These are phyloP conservation scores for Batillaria attramentaria DNA, from an alignment of 1,140 invertebrate genomes.

Conservation along the genomic window DNA sequence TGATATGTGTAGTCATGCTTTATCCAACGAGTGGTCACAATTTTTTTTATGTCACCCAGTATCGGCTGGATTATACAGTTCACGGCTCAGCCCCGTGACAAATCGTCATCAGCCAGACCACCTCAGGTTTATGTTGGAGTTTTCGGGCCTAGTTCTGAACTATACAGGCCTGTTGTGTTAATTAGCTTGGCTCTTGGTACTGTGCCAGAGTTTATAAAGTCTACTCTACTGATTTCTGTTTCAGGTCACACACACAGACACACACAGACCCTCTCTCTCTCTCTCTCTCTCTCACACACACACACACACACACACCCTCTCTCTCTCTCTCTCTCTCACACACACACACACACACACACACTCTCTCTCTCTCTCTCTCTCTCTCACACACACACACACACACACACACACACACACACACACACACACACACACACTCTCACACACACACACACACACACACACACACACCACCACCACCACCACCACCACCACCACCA, in stretches of 20 bases:
- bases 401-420: background rate
- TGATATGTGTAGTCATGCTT: too few relatives aligned
- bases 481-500: background rate
- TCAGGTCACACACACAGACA: background rate
- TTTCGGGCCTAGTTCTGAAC: background rate
- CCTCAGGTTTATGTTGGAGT: too few relatives aligned
- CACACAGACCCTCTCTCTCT: background rate
- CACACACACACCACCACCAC: background rate
- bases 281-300: background rate
- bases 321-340: background rate
- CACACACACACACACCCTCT: background rate
- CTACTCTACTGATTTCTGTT: too few relatives aligned
- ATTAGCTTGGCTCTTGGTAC: too few relatives aligned
- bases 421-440: background rate
- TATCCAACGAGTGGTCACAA: too few relatives aligned
- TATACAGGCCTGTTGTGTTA: background rate
- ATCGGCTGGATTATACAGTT: too few relatives aligned
- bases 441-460: background rate
- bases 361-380: conserved; percentile 2
- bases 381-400: background rate
- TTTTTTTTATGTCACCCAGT: too few relatives aligned
- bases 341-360: background rate
- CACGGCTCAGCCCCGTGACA: too few relatives aligned
- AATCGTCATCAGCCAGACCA: too few relatives aligned
- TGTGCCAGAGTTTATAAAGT: too few relatives aligned